Evolutionary conservation across 2,113 vertebrate species (phyloP), one percentile per base, ranked within the genome.

Genomic region (Eonycteris spelaea): DNA sequence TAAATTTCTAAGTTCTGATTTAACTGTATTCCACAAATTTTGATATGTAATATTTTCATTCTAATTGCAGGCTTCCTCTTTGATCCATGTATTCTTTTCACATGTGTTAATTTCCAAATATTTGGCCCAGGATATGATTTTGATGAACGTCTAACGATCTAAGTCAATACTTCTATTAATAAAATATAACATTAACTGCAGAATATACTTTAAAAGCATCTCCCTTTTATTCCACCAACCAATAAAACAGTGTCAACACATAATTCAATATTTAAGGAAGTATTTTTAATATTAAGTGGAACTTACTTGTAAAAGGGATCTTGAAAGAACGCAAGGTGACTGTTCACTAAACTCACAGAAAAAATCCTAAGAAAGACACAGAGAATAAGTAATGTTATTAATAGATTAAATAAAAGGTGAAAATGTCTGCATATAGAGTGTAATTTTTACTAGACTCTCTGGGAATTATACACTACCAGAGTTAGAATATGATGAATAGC

Each of bases 311-410:
- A 99, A 99, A 16, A 99, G 98, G 90, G 99, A 99, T 98, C 99
- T 99, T 97, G 99, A 99, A 91, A 99, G 99, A 93, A 99, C 99
- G 98, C 99, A 99, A 1, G 99, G 99, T 45, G 99, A 99, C 51
- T 99, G 99, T 95, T 99, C 99, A 97, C 99, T 99, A 98, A 99
- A 99, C 97, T 99, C 99, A 99, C 99, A 99, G 98, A 99, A 99
- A 97, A 99, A 99, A 96, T 99, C 99, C 99, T 99, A 90, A 92
- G 15, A 90, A 57, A 96, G 26, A 95, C 84, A 97, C 3, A 80
- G 43, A 55, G 45, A 86, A 96, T 16, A 92, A 80, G 9, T 57
- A 59, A 65, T 28, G n/a, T 95, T 87, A 97, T 74, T 95, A 94
- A 90, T 4, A 95, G 16, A 84, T 55, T 91, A 91, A 83, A 75